These are phyloP conservation scores for Heteromurus nitidus DNA, from an alignment of 2,888 invertebrate species.

Conservation along the genomic window DNA sequence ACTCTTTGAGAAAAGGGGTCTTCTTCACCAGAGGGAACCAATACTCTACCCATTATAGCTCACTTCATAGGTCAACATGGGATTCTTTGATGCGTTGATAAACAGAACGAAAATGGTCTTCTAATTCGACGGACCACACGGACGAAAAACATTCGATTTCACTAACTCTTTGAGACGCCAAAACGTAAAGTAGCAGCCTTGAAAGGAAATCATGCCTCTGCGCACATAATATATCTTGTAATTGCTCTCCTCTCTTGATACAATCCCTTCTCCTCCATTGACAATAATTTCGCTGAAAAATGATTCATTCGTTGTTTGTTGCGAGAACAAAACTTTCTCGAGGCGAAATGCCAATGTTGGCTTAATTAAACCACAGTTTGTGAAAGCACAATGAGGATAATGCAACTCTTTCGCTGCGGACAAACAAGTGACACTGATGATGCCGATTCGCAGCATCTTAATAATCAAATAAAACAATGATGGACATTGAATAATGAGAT, in stretches of 20 bases:
- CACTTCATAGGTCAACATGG: too few species aligned
- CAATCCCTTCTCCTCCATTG: not conserved
- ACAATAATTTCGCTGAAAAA: conserved; percentile 1
- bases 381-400: not conserved
- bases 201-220: conserved; percentile 5
- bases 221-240: too few species aligned
- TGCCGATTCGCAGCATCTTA: too few species aligned
- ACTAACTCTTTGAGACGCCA: conserved; percentile 39
- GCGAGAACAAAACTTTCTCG: not conserved
- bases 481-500: too few species aligned
- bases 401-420: not conserved
- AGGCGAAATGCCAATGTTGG: too few species aligned
- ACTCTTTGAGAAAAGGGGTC: too few species aligned
- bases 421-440: not conserved
- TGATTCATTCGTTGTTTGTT: not conserved
- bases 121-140: conserved; percentile 65
- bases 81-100: too few species aligned
- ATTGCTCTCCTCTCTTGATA: conserved; percentile 1
- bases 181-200: conserved; percentile 48
- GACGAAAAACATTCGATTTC: conserved; percentile 40
- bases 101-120: too few species aligned
- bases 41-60: too few species aligned
- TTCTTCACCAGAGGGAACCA: too few species aligned
- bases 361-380: too few species aligned
- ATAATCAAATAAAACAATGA: too few species aligned